Conservation (phyloP, 2,797 vertebrate species). For the Darevskia mixta region DNA sequence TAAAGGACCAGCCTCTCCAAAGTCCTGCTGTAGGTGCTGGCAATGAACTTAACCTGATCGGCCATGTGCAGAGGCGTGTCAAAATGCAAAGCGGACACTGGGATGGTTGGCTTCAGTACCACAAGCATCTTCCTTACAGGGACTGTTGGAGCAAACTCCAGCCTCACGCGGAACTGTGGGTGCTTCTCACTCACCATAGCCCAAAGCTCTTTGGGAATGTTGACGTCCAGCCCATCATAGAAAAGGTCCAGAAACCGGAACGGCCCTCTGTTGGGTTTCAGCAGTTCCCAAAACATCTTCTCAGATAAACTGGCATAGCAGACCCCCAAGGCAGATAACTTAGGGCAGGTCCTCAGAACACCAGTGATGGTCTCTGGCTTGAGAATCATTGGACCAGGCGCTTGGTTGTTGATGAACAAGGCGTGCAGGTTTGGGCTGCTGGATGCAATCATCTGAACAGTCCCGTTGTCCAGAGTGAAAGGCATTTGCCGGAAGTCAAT, state of each 20-base stretch:
- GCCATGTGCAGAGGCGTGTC: slow-evolving; percentile 79
- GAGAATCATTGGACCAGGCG: slow-evolving; percentile 78
- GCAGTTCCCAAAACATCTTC: slow-evolving; percentile 71
- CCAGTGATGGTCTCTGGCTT: slow-evolving; percentile 65
- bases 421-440: slow-evolving; percentile 75
- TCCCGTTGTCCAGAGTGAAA: slow-evolving; percentile 78
- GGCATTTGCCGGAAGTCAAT: slow-evolving; percentile 81
- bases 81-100: slow-evolving; percentile 76
- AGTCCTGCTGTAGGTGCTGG: slow-evolving; percentile 72
- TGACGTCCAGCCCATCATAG: slow-evolving; percentile 80
- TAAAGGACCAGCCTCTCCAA: slow-evolving; percentile 78
- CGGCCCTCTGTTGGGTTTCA: slow-evolving; percentile 69
- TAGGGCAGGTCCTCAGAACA: slow-evolving; percentile 75
- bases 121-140: slow-evolving; percentile 72
- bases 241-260: slow-evolving; percentile 77
- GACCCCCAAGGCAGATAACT: slow-evolving; percentile 76
- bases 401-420: slow-evolving; percentile 82
- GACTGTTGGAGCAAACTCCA: slow-evolving; percentile 81
- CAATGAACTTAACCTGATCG: slow-evolving; percentile 74
- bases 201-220: slow-evolving; percentile 78
- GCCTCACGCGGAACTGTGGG: slow-evolving; percentile 77
- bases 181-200: slow-evolving; percentile 71
- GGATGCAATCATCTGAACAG: slow-evolving; percentile 73
- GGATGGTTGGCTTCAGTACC: slow-evolving; percentile 79
- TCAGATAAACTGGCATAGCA: slow-evolving; percentile 80